These are phyloP conservation scores for Azemiops feae DNA, from an alignment of 2,113 vertebrate genomes.

Conservation along the genomic window DNA sequence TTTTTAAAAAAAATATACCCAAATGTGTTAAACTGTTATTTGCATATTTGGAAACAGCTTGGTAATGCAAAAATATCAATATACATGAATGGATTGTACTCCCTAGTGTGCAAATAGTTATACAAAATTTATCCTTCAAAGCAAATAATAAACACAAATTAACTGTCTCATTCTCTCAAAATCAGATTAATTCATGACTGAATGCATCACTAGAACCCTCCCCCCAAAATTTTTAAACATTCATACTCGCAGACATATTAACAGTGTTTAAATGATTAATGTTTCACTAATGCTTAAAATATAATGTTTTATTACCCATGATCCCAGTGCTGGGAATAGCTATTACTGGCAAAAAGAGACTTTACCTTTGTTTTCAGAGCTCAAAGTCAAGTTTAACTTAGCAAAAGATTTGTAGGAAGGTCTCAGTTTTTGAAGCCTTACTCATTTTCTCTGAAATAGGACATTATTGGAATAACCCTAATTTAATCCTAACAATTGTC, in stretches of 20 bases:
- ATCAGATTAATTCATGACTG: background rate
- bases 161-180: conserved; percentile 23
- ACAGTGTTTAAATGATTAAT: background rate
- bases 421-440: background rate
- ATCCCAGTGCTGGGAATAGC: background rate
- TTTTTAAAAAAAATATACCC: background rate
- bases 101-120: conserved; percentile 7
- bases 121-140: conserved; percentile 2
- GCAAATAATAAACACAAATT: conserved; percentile 1
- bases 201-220: background rate
- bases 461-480: background rate
- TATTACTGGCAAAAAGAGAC: background rate
- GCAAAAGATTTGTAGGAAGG: background rate
- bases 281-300: background rate
- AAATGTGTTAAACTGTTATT: background rate
- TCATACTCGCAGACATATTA: background rate
- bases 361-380: background rate
- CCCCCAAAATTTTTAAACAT: background rate
- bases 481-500: too few relatives aligned
- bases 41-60: background rate
- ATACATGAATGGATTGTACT: background rate
- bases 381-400: background rate
- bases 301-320: background rate
- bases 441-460: background rate
- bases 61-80: background rate